Base-by-base conservation (phyloP, 2,888 invertebrate species). In the Epinotia bilunana region DNA sequence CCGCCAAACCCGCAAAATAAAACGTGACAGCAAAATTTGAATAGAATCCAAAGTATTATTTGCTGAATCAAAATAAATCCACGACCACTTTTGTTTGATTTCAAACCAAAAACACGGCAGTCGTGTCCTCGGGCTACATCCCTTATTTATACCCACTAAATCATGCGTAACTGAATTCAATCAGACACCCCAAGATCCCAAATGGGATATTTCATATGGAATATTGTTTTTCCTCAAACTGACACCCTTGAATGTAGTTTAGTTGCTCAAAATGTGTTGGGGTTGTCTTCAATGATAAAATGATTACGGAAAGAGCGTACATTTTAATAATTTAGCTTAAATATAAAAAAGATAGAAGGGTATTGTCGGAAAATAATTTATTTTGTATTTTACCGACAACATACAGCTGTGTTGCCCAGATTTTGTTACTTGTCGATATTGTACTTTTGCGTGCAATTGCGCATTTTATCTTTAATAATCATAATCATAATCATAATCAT, bases 131-230 rank as follows among this genome's bases (percentile, higher is more conserved):
- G 78, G 79, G 82, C 81, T 82, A 76, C 80, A 83, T 85, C 84
- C 85, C 82, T 82, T 88, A 88, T 90, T 88, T 88, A 88, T 87
- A 85, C 81, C 83, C 82, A 80, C 82, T 87, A 90, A 88, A 91
- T 90, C 90, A 90, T 87, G 84, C 83, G 85, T 83, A 85, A 86
- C 82, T 82, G 86, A 90, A 90, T 90, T 90, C 87, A 90, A 91
- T 91, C 87, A 86, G 83, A 81, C 82, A 80, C 84, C 84, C 81
- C 61, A 81, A 82, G 82, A 83, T 81, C 83, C 64, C 43, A 43
- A 72, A 72, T 57, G 68, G 33, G 68, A 63, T 57, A 73, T 73
- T 58, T 63, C 55, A 62, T 69, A 63, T 23, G 28, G 62, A 73
- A 73, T 69, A 73, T 69, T 57, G 62, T 73, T 73, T 62, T 69